Conservation (phyloP, 2,113 vertebrate species). For the Lucifuga dentata region DNA sequence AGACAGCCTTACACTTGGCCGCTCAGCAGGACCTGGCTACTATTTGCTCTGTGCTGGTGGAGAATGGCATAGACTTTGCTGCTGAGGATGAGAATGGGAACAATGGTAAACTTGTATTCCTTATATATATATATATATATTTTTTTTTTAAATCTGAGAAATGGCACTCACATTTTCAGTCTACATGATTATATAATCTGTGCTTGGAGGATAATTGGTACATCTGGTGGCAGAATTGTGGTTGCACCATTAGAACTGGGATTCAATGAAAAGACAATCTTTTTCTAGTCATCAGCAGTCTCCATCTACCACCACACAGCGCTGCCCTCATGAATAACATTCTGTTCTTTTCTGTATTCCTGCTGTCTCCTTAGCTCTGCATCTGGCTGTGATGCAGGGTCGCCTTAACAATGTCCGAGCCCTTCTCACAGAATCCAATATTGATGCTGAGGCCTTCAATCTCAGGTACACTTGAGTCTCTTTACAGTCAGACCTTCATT, state of each 20-base stretch:
- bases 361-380: constrained; percentile 86
- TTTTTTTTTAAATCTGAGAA: no score
- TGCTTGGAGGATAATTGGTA: no score
- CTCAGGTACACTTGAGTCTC: constrained; percentile 83
- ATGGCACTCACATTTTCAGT: not conserved
- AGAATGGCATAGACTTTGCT: constrained; percentile 94
- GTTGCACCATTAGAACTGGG: no score
- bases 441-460: constrained; percentile 97
- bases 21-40: constrained; percentile 97
- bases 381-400: constrained; percentile 97
- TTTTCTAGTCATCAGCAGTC: no score
- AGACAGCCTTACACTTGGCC: constrained; percentile 95
- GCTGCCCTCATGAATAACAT: not conserved
- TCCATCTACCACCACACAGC: no score
- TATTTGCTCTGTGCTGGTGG: constrained; percentile 95
- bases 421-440: constrained; percentile 95
- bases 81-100: constrained; percentile 98
- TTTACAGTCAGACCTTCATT: not conserved
- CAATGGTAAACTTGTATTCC: constrained; percentile 86
- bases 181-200: no score
- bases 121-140: no score
- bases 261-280: no score
- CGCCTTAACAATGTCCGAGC: constrained; percentile 94
- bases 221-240: no score
- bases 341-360: not conserved